A percentile compares a stretch with the other conserved stretches of the same genome.
phyloP scores from a whole-genome alignment of 1,140 invertebrate genomes.

The Diprion similis region DNA sequence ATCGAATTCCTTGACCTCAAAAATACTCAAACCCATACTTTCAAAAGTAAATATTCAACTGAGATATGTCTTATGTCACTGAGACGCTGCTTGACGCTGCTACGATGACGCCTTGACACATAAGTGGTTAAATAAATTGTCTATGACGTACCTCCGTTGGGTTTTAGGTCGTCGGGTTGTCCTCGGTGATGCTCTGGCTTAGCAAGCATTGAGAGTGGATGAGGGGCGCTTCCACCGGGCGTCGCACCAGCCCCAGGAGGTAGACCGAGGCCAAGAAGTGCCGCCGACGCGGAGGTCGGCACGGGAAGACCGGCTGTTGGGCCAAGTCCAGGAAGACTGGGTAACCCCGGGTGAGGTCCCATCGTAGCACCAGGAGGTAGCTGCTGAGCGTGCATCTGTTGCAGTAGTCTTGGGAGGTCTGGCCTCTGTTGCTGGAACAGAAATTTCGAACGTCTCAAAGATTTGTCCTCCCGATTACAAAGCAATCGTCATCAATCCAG shows the following conservation, averaged over 20 bases:
- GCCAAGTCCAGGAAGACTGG: constrained; percentile 56
- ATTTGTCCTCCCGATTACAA: not conserved
- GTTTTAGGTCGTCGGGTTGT: constrained; percentile 67
- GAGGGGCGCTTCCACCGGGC: constrained; percentile 66
- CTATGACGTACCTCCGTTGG: constrained; percentile 70
- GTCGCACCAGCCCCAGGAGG: constrained; percentile 64
- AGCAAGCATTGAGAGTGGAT: constrained; percentile 73
- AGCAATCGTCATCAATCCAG: not conserved
- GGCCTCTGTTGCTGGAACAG: constrained; percentile 78
- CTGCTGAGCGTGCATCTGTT: constrained; percentile 93
- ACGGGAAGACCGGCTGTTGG: constrained; percentile 57
- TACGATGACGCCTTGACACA: no score
- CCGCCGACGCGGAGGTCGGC: constrained; percentile 57
- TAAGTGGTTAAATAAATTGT: constrained; percentile 3
- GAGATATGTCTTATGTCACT: no score
- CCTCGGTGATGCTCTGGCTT: constrained; percentile 77
- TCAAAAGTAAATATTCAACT: no score
- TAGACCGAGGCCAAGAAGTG: constrained; percentile 59
- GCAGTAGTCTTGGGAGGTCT: constrained; percentile 76
- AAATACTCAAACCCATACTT: no score
- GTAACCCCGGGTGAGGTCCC: constrained; percentile 64
- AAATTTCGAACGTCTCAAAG: constrained; percentile 33
- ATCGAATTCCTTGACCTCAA: no score
- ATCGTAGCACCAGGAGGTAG: constrained; percentile 78
- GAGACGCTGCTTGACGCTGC: no score